Evolutionary conservation across 2,888 invertebrate genomes (phyloP), one percentile per base, ranked within the genome.

Genomic region (Drosophila neonasuta): DNA sequence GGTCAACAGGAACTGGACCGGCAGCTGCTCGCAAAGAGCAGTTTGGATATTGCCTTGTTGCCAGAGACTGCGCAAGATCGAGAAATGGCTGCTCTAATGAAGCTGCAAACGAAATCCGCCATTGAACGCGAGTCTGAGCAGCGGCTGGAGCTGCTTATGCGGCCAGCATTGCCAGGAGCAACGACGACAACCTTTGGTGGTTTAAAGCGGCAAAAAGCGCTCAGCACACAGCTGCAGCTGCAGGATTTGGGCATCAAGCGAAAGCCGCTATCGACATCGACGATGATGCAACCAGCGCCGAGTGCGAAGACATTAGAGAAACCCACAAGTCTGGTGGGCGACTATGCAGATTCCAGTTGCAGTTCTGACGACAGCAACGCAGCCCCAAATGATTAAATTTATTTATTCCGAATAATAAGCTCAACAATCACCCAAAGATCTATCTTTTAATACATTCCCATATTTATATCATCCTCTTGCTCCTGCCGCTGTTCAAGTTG

Each of bases 11-110:
- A 93, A 6, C 92, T 93, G 50, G 97, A 97, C 86, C 92, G 93
- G 55, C 92, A 93, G 10, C 91, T 98, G 8, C 90, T 97, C 46
- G 93, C 94, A 45, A 96, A 94, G 89, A 94, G 94, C 30, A 95
- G 96, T 13, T 91, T 98, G 17, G 93, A 95, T 81, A 95, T 98
- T 44, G 91, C 93, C 8, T 92, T 98, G 4, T 91, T 97, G 0
- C 94, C 95, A 1, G 98, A 98, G 90, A 92, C 92, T 17, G 94
- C 94, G 56, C 96, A 97, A 66, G 98, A 98, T 88, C 92, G 93
- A 56, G 94, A 94, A 88, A 92, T 97, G 90, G 98, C 98, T 0
- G 93, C 94, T 0, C 91, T 97, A 4, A 92, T 97, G 72, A 93
- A 94, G 60, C 90, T 95, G 3, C 93, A 94, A 86, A 94, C 95